These are phyloP conservation scores for Scomber scombrus DNA, from an alignment of 2,113 vertebrate species.

Conservation along the genomic window DNA sequence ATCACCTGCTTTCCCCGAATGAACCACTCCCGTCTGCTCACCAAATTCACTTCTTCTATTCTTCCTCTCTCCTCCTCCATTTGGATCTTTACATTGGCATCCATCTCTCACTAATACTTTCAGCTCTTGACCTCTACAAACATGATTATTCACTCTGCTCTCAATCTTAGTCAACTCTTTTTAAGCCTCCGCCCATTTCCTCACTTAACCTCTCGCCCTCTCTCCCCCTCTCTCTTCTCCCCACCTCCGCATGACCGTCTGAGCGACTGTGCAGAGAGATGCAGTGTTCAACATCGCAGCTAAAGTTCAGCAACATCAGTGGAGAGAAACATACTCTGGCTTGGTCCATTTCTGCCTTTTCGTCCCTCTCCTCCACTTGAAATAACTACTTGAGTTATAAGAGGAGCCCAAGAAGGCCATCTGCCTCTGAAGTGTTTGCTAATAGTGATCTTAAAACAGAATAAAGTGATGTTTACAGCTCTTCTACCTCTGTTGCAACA, in stretches of 20 bases:
- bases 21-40: constrained; percentile 29
- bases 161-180: constrained; percentile 7
- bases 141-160: constrained; percentile 34
- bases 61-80: constrained; percentile 12
- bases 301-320: constrained; percentile 29
- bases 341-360: neutral
- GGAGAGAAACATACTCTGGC: neutral
- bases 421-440: neutral
- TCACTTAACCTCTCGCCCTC: constrained; percentile 19
- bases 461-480: constrained; percentile 1
- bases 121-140: constrained; percentile 35
- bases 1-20: constrained; percentile 59
- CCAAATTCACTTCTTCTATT: constrained; percentile 11
- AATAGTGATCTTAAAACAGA: neutral
- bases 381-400: constrained; percentile 22
- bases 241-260: neutral
- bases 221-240: neutral
- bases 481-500: neutral
- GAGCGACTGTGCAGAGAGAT: constrained; percentile 6
- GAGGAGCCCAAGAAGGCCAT: constrained; percentile 3
- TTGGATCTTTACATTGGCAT: constrained; percentile 31
- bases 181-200: neutral
- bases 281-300: neutral
- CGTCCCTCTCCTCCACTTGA: neutral
- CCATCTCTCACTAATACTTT: neutral